phyloP scores from a whole-genome alignment of 1,140 invertebrate genomes.

The Drosophila arawakana region DNA sequence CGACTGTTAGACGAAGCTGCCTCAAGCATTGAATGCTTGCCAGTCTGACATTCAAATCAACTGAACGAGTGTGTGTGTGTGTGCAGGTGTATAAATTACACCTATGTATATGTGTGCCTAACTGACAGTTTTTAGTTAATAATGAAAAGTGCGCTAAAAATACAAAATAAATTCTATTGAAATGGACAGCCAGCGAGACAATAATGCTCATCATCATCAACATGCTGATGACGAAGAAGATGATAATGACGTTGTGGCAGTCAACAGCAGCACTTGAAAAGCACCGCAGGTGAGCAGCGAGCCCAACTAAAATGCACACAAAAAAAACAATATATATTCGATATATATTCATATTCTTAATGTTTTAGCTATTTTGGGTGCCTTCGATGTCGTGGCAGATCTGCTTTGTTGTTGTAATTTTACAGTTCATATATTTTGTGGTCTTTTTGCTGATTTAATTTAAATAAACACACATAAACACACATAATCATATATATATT shows the following conservation, averaged over 20 bases:
- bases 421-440: constrained; percentile 65
- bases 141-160: constrained; percentile 63
- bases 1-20: constrained; percentile 29
- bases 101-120: constrained; percentile 40
- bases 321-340: constrained; percentile 21
- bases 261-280: constrained; percentile 18
- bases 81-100: constrained; percentile 34
- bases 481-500: background rate
- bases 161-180: constrained; percentile 39
- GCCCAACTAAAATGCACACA: constrained; percentile 29
- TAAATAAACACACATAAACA: constrained; percentile 1
- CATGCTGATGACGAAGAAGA: background rate
- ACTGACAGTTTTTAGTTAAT: constrained; percentile 77
- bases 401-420: constrained; percentile 34
- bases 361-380: constrained; percentile 51
- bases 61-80: constrained; percentile 19
- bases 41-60: constrained; percentile 73
- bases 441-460: constrained; percentile 5
- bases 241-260: constrained; percentile 21
- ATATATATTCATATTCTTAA: constrained; percentile 2
- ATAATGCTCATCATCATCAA: constrained; percentile 5
- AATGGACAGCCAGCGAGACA: constrained; percentile 31
- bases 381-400: constrained; percentile 6
- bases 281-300: constrained; percentile 28
- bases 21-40: constrained; percentile 35